These are phyloP conservation scores for Drosophila jambulina DNA, from an alignment of 1,140 invertebrate species.

Conservation along the genomic window DNA sequence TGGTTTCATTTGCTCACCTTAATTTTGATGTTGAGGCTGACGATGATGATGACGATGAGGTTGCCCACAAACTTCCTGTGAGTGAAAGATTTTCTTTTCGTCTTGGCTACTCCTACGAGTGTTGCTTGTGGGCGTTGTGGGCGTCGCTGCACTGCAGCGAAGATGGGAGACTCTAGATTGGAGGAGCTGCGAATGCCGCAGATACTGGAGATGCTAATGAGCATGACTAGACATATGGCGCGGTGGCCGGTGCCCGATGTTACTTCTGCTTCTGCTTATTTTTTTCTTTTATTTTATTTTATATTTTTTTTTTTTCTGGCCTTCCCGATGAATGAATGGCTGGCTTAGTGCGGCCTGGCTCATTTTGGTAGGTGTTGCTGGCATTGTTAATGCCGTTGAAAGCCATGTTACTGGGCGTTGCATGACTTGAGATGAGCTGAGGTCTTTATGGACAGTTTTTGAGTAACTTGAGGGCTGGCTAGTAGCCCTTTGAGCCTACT, in stretches of 20 bases:
- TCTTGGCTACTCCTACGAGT: conserved; percentile 48
- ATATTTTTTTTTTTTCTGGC: conserved; percentile 2
- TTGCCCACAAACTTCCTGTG: conserved; percentile 75
- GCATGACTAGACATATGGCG: conserved; percentile 76
- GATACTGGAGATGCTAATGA: conserved; percentile 69
- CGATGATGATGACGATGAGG: conserved; percentile 12
- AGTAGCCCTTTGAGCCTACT: neutral
- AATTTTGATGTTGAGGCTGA: conserved; percentile 34
- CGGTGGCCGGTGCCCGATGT: neutral
- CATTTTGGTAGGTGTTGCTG: conserved; percentile 63
- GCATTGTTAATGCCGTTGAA: conserved; percentile 60
- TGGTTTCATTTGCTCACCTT: conserved; percentile 30
- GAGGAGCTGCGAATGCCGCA: conserved; percentile 14
- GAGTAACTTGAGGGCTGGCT: conserved; percentile 7
- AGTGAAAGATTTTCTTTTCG: conserved; percentile 70
- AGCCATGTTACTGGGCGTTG: conserved; percentile 55
- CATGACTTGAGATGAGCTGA: conserved; percentile 34
- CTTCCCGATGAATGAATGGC: conserved; percentile 19
- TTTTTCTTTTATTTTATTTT: neutral
- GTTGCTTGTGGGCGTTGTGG: conserved; percentile 51
- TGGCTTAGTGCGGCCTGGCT: conserved; percentile 26
- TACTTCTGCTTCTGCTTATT: conserved; percentile 4
- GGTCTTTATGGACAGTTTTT: neutral
- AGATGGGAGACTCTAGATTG: conserved; percentile 16
- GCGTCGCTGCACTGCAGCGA: conserved; percentile 51